phyloP scores from a whole-genome alignment of 2,888 invertebrate genomes.

The Callyntrura sp. region DNA sequence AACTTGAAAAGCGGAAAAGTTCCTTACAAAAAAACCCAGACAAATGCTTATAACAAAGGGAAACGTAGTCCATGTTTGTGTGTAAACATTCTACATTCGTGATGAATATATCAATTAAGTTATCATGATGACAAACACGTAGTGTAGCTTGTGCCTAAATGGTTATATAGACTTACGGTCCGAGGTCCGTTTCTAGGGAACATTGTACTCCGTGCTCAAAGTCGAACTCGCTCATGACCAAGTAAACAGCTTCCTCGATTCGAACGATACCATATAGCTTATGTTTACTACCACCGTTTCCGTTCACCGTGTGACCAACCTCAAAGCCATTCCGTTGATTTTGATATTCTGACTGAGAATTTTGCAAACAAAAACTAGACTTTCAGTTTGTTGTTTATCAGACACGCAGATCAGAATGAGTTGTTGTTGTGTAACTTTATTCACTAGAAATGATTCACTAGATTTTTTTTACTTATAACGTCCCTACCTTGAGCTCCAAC shows the following conservation, averaged over 20 bases:
- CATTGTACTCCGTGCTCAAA: constrained; percentile 81
- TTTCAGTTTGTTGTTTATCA: neutral
- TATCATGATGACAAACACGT: neutral
- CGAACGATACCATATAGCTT: constrained; percentile 77
- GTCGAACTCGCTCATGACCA: constrained; percentile 81
- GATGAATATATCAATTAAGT: neutral
- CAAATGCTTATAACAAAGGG: neutral
- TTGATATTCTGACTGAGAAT: constrained; percentile 80
- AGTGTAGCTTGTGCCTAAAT: too few relatives aligned
- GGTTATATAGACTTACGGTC: constrained; percentile 81
- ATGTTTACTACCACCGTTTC: constrained; percentile 75
- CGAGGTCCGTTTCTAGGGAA: constrained; percentile 81
- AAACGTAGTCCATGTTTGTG: neutral
- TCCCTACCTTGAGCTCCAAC: constrained; percentile 77
- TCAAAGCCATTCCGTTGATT: constrained; percentile 77
- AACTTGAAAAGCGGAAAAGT: constrained; percentile 80
- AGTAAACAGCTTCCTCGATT: constrained; percentile 78
- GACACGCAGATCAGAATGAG: too few relatives aligned
- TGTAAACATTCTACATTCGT: neutral
- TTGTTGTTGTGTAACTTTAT: neutral
- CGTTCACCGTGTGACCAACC: constrained; percentile 79
- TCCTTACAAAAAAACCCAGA: constrained; percentile 62
- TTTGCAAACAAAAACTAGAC: neutral
- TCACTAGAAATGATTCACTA: neutral
- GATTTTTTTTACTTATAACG: neutral